phyloP scores from a whole-genome alignment of 2,888 invertebrate genomes.

The Parnassius mnemosyne region DNA sequence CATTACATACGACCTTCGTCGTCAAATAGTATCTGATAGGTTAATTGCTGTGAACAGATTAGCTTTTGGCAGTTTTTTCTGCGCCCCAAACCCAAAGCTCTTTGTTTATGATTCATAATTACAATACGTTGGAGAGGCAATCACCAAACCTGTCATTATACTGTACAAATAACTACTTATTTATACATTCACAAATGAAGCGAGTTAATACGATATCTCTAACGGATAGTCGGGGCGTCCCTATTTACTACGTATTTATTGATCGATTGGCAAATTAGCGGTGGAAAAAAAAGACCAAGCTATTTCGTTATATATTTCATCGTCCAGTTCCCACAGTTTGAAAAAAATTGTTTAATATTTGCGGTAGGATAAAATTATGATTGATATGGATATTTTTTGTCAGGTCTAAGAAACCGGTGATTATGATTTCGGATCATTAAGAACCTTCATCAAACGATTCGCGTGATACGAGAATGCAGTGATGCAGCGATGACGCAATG shows the following conservation, averaged over 20 bases:
- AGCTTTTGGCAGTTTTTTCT: constrained; percentile 73
- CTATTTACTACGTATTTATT: constrained; percentile 56
- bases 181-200: constrained; percentile 58
- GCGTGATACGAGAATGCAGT: constrained; percentile 53
- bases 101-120: constrained; percentile 76
- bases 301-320: constrained; percentile 57
- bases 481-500: constrained; percentile 49
- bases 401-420: constrained; percentile 40
- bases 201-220: constrained; percentile 57
- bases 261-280: constrained; percentile 50
- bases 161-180: constrained; percentile 75
- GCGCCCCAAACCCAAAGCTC: constrained; percentile 51
- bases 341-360: constrained; percentile 45
- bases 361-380: constrained; percentile 64
- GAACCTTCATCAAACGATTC: constrained; percentile 61
- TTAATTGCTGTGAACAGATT: constrained; percentile 75
- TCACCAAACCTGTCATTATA: constrained; percentile 75
- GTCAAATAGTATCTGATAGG: constrained; percentile 72
- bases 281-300: constrained; percentile 43
- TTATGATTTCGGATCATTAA: constrained; percentile 69
- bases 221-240: constrained; percentile 28
- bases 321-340: constrained; percentile 51
- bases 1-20: constrained; percentile 67
- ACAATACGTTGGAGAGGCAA: constrained; percentile 68
- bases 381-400: constrained; percentile 66